Base-by-base conservation (phyloP, 2,113 vertebrate species). In the crab-eating macaque (Macaca fascicularis) region DNA sequence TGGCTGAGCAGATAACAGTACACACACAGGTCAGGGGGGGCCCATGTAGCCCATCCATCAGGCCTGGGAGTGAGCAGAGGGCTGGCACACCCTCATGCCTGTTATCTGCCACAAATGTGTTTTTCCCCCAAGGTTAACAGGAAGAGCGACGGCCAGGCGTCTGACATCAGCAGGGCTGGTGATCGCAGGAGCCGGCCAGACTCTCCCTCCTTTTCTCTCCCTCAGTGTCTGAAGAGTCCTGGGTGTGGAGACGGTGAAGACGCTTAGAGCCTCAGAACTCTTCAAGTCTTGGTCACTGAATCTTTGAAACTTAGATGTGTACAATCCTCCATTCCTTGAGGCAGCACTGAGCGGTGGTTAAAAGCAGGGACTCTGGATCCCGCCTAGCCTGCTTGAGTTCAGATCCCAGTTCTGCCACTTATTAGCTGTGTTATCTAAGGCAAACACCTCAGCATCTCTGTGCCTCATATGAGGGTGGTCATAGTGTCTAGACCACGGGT, bases 11-110 rank as follows among this genome's bases (percentile, higher is more conserved):
- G 99, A 99, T 99, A 99, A 98, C 96, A 78, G 97, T 98, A 99
- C 98, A 99, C 98, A 98, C 98, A 98, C 98, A 98, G 99, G 99
- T 99, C 99, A 98, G 96, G 96, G 96, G 86, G 97, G 98, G 97
- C 98, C 98, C 94, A 5, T 99, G 99, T 99, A 98, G 97, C 98
- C 98, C 99, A 99, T 99, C 99, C 98, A 99, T 99, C 99, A 99
- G 98, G 93, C 93, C 0, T 27, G 4, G 97, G 98, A 89, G 98
- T 97, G 78, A 89, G 97, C 0, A 61, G 97, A 90, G 96, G 98
- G 95, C 97, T 16, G 98, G 98, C 98, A 97, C 98, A 97, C 97
- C 97, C 98, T 98, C 86, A 88, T 95, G 98, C 94, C 89, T 98
- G 97, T 97, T 98, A 98, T 94, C 98, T 98, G 30, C 90, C 98